A percentile compares a stretch with the other conserved stretches of the same genome.
These are phyloP conservation scores for Scaptomyza caliginosa DNA, from an alignment of 2,888 invertebrate genomes.

Conservation along the genomic window DNA sequence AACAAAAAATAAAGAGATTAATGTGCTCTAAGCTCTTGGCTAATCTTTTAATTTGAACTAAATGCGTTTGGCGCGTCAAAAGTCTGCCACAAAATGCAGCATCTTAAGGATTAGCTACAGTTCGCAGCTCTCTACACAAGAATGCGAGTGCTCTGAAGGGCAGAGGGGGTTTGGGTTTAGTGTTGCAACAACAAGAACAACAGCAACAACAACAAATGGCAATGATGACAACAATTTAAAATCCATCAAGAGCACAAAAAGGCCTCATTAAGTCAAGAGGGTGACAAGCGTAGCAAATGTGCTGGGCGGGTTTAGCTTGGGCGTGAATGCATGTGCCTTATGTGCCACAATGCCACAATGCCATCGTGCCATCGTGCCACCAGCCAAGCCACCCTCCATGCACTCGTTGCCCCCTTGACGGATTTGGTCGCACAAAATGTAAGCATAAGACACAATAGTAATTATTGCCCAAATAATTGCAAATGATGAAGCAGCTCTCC, in stretches of 20 bases:
- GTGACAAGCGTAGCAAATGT: conserved; percentile 51
- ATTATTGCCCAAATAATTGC: conserved; percentile 83
- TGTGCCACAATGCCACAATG: conserved; percentile 21
- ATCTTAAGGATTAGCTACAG: conserved; percentile 44
- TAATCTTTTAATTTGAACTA: conserved; percentile 47
- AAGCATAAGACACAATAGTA: conserved; percentile 82
- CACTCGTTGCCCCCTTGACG: not conserved
- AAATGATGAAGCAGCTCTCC: conserved; percentile 66
- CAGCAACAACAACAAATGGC: conserved; percentile 54
- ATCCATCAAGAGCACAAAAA: conserved; percentile 81
- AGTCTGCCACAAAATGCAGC: conserved; percentile 53
- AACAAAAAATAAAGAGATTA: not conserved
- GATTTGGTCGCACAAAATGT: conserved; percentile 55
- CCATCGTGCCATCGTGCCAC: conserved; percentile 1
- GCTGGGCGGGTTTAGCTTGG: conserved; percentile 35
- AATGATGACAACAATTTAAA: conserved; percentile 82
- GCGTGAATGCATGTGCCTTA: conserved; percentile 48
- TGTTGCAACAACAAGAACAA: not conserved
- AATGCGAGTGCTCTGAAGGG: too few species aligned
- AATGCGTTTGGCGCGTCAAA: conserved; percentile 63
- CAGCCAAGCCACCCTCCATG: not conserved
- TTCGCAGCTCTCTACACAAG: not conserved
- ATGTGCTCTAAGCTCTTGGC: conserved; percentile 12
- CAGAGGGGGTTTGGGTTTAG: not conserved
- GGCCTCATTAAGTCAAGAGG: conserved; percentile 82